Base-by-base conservation (phyloP, 2,888 invertebrate species). In the Epinotia demarniana region DNA sequence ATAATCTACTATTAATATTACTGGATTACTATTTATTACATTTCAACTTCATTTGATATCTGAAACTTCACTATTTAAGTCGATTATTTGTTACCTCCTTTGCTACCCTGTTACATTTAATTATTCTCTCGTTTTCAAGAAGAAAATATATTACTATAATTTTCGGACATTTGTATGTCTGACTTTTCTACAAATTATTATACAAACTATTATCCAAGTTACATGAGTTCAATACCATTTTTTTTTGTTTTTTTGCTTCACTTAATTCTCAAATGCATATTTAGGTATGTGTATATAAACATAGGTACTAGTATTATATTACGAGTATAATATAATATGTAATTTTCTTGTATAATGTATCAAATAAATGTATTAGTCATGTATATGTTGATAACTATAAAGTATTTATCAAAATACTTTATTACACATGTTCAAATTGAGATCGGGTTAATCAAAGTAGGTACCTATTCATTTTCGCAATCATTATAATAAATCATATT, bases 41-140 rank as follows among this genome's bases (percentile, higher is more conserved):
- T 16, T n/a, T 16, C 9, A 33, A 33, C 16, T 27, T 33, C 3
- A 53, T 49, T 23, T 3, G 12, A n/a, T 60, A 61, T 61, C 16
- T 33, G 61, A 46, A 46, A n/a, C 33, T 49, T 62, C 70, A 16
- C 60, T 62, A 71, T 55, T 71, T 62, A 55, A 23, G 43, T 62
- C 62, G 43, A 43, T 55, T 63, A 63, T 19, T 71, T 62, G 39
- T 46, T 57, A 72, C n/a, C n/a, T 57, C 19, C 18, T 61, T 73
- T 57, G 19, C 71, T 75, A 75, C 75, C 75, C 75, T 75, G 75
- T 75, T 71, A 62, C 64, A 57, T 61, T 60, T 68, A 43, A 43
- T 83, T 91, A 43, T 83, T 91, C 90, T 91, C 89, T 88, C 86
- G 76, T 81, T 80, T 78, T 82, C 78, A 74, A 80, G 81, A 80